Base-by-base conservation (phyloP, 2,888 invertebrate species). In the Tinea trinotella region DNA sequence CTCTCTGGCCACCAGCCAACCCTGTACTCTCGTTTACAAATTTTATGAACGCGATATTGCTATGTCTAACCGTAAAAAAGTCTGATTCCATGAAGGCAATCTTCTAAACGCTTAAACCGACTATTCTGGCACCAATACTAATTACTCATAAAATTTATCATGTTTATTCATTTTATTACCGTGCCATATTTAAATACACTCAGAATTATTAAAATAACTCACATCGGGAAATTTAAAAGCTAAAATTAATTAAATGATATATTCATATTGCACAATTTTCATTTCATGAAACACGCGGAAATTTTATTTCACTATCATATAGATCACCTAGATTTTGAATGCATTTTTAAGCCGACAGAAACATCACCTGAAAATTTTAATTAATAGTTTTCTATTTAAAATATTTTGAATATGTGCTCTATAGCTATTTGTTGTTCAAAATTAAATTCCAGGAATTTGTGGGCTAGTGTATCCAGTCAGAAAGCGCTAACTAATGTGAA, bases 1-100 rank as follows among this genome's bases (percentile, higher is more conserved):
- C 61, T 44, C 60, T 58, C 73, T 79, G 79, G 74, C 62, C 48
- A 49, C 34, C 22, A 62, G 71, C 79, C 79, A 72, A 61, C 55
- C 52, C 61, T 13, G 54, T 60, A 61, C 59, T 56, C 59, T 64
- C 64, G 59, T 57, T 57, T 59, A 40, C 58, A 55, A 56, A 50
- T 50, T 50, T 50, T 50, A 24, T 50, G 50, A 50, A 46, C 46
- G 6, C 46, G 19, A 46, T 46, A 46, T 46, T 46, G 46, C 46
- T 2, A 19, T 46, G 46, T 19, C 46, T 46, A 46, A 46, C 46
- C 46, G 19, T 46, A 46, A 46, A 46, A 46, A 46, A 46, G 18
- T 10, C 46, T 2, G 46, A 19, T 19, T 46, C 19, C 19, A 46
- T 46, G 46, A 46, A 19, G 46, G 46, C 46, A 46, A 46, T 46